A percentile compares a stretch with the other conserved stretches of the same genome.
phyloP scores from a whole-genome alignment of 2,888 invertebrate species.

The Eristalis arbustorum region DNA sequence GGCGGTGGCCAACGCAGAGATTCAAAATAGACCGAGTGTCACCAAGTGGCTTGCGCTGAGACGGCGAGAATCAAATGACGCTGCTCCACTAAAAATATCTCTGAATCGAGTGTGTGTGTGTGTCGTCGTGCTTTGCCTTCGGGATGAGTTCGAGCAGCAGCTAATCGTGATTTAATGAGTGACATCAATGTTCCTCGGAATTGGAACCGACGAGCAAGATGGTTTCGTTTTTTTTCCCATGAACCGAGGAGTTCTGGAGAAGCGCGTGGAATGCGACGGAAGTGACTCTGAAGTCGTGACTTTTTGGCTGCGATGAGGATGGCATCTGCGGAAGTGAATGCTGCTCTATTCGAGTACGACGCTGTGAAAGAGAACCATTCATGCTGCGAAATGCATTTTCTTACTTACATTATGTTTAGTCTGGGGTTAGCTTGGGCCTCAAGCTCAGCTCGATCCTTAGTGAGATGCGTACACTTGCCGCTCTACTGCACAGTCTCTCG shows the following conservation, averaged over 20 bases:
- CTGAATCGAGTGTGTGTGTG: not conserved
- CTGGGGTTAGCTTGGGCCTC: too few relatives aligned
- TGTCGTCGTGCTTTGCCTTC: not conserved
- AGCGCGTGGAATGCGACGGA: not conserved
- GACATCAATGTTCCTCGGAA: not conserved
- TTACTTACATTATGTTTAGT: too few relatives aligned
- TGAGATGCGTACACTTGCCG: too few relatives aligned
- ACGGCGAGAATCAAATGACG: conserved; percentile 12
- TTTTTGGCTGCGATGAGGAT: too few relatives aligned
- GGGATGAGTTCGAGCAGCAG: not conserved
- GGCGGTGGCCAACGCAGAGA: conserved; percentile 61
- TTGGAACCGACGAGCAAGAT: not conserved
- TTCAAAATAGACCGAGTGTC: conserved; percentile 66
- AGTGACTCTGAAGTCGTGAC: too few relatives aligned
- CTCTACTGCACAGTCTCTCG: too few relatives aligned
- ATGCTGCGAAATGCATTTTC: too few relatives aligned
- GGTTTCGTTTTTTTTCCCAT: not conserved
- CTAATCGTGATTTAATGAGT: conserved; percentile 15
- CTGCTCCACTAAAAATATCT: conserved; percentile 43
- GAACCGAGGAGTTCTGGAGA: not conserved
- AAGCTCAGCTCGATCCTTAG: too few relatives aligned
- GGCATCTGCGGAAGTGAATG: too few relatives aligned
- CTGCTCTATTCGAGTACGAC: too few relatives aligned
- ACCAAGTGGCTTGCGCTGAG: conserved; percentile 28
- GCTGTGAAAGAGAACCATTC: too few relatives aligned